Percentiles rank a stretch among this genome's conserved stretches.
Conservation (phyloP, 2,888 invertebrate species). For the Sipha maydis region DNA sequence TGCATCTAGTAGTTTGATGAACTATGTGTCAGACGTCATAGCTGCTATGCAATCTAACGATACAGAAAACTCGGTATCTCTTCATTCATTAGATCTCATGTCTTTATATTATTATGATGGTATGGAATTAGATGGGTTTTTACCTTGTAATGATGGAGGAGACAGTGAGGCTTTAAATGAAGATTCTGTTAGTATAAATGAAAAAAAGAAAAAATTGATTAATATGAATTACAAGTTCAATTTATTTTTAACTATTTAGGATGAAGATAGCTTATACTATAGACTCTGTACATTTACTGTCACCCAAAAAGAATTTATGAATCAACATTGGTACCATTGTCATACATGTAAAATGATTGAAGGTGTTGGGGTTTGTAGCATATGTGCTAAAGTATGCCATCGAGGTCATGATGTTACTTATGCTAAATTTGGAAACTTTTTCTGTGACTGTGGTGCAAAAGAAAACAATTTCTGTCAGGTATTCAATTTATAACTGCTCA, state of each 20-base stretch:
- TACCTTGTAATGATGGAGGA: slow-evolving; percentile 45
- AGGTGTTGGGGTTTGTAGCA: slow-evolving; percentile 96
- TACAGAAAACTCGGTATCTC: neutral
- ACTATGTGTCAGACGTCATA: slow-evolving; percentile 51
- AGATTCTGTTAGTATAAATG: slow-evolving; percentile 46
- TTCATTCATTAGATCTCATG: slow-evolving; percentile 36
- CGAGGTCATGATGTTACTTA: slow-evolving; percentile 96
- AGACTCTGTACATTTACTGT: slow-evolving; percentile 96
- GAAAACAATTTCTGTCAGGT: slow-evolving; percentile 83
- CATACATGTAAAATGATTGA: slow-evolving; percentile 99
- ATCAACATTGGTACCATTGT: slow-evolving; percentile 98
- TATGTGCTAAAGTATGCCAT: slow-evolving; percentile 97
- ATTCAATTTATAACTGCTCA: slow-evolving; percentile 59
- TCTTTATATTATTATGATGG: slow-evolving; percentile 56
- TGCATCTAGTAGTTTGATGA: slow-evolving; percentile 53
- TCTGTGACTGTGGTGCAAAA: slow-evolving; percentile 98
- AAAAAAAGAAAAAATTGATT: neutral
- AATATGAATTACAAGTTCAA: neutral
- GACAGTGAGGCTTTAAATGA: slow-evolving; percentile 42
- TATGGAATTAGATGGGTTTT: slow-evolving; percentile 60
- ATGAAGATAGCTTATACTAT: slow-evolving; percentile 88
- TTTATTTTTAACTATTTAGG: slow-evolving; percentile 68
- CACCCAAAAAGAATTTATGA: slow-evolving; percentile 97
- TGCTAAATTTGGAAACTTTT: slow-evolving; percentile 98
- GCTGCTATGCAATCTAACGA: slow-evolving; percentile 8